Evolutionary conservation across 2,888 invertebrate species (phyloP), one percentile per base, ranked within the genome.

Genomic region (Lasioglossum figueresi): DNA sequence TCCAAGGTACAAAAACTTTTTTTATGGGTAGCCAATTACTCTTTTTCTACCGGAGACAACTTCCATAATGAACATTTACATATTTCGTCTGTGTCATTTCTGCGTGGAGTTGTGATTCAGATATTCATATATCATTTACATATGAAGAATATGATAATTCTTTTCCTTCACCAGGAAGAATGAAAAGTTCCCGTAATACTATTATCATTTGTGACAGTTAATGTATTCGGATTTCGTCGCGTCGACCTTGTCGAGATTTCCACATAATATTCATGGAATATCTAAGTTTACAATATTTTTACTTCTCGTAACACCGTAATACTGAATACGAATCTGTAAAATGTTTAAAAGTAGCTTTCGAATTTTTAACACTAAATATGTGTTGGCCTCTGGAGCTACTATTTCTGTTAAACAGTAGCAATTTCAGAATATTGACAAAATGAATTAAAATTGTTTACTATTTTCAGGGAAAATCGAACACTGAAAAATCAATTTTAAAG

Each of bases 41-140:
- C 6, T 63, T 59, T 63, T 63, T 31, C 27, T 59, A 63, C 59
- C 59, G 27, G 59, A 16, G 27, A 27, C 27, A 31, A 31, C 59
- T 31, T 27, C 59, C 59, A 63, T 63, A 27, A 31, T 63, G 59
- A 63, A 63, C 56, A 72, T 40, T 45, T 72, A 45, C 40, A 71
- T 72, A 72, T 45, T 48, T 48, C 45, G 45, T 48, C 16, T 31
- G 27, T 63, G 27, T 63, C 59, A 59, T 59, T 27, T 27, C 16
- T 16, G 6, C 16, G 59, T n/a, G 14, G 27, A 31, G 27, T 31
- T 31, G 59, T 63, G 59, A 63, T 63, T 63, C 59, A 63, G 27
- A 63, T 63, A 63, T 63, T 63, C 59, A 63, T 63, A 63, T 14
- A 63, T 63, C 27, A 63, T 63, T 63, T 63, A 63, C 59, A 63